Conservation (phyloP, 2,113 vertebrate genomes). For the Scomber scombrus region DNA sequence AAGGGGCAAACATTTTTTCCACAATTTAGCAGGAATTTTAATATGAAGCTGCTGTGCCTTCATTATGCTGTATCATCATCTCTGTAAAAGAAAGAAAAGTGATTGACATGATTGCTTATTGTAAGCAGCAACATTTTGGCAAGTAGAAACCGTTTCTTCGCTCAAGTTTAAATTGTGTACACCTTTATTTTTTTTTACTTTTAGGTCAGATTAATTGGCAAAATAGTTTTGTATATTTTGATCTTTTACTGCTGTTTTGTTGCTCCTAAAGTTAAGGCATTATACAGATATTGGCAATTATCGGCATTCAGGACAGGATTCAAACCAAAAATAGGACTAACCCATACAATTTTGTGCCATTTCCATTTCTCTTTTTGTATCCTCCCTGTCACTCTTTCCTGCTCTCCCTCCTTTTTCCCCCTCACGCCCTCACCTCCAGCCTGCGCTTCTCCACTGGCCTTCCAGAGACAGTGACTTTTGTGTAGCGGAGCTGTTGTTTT, state of each 20-base stretch:
- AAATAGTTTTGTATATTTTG: slow-evolving; percentile 62
- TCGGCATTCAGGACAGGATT: slow-evolving; percentile 1
- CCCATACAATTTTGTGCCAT: slow-evolving; percentile 14
- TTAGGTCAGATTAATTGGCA: slow-evolving; percentile 31
- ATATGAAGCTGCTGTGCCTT: slow-evolving; percentile 62
- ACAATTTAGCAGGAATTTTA: slow-evolving; percentile 73
- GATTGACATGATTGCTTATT: slow-evolving; percentile 51
- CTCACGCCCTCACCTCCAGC: slow-evolving; percentile 56
- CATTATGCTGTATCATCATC: slow-evolving; percentile 49
- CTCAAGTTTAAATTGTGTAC: slow-evolving; percentile 15
- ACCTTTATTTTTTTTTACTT: not conserved
- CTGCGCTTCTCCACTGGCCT: slow-evolving; percentile 46
- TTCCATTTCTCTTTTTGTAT: slow-evolving; percentile 30
- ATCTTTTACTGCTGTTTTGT: slow-evolving; percentile 19
- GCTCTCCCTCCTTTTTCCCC: slow-evolving; percentile 12
- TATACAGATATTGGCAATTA: slow-evolving; percentile 23
- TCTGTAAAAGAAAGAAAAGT: not conserved
- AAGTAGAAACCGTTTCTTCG: slow-evolving; percentile 31
- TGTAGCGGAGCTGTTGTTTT: slow-evolving; percentile 70
- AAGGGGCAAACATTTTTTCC: slow-evolving; percentile 64
- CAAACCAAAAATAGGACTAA: slow-evolving; percentile 22
- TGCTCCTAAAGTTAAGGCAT: slow-evolving; percentile 33
- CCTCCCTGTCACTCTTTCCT: slow-evolving; percentile 44
- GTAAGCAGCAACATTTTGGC: slow-evolving; percentile 13
- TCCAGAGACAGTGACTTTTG: slow-evolving; percentile 71